phyloP scores from a whole-genome alignment of 2,797 vertebrate genomes.

The Myripristis murdjan region DNA sequence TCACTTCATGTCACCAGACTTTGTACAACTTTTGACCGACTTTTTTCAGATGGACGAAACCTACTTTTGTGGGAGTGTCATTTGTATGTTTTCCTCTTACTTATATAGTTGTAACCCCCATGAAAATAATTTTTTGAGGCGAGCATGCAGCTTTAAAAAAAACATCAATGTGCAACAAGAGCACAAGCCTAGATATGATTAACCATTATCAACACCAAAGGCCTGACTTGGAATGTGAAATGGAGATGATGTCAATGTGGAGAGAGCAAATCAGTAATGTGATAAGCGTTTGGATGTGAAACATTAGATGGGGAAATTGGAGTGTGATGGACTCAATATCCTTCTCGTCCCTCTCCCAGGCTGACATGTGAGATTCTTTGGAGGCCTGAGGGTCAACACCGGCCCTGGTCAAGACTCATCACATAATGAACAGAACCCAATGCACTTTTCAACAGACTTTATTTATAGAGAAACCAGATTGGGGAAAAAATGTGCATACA shows the following conservation, averaged over 20 bases:
- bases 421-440: slow-evolving; percentile 63
- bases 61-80: no score
- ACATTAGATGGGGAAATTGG: slow-evolving; percentile 72
- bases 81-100: no score
- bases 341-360: slow-evolving; percentile 70
- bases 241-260: slow-evolving; percentile 73
- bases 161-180: slow-evolving; percentile 26
- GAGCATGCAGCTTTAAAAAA: slow-evolving; percentile 1
- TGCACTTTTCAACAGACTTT: slow-evolving; percentile 68
- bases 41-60: no score
- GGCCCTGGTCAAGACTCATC: slow-evolving; percentile 60
- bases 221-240: slow-evolving; percentile 60
- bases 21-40: no score
- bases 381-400: slow-evolving; percentile 72
- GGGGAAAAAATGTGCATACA: slow-evolving; percentile 25
- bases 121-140: background rate
- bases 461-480: slow-evolving; percentile 67
- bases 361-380: slow-evolving; percentile 78
- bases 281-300: slow-evolving; percentile 77
- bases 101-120: no score
- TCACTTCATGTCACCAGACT: no score
- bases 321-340: slow-evolving; percentile 75
- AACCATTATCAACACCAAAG: slow-evolving; percentile 29
- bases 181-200: slow-evolving; percentile 29
- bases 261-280: slow-evolving; percentile 72